Conservation (phyloP, 2,797 vertebrate genomes). For the Melanogrammus aeglefinus region DNA sequence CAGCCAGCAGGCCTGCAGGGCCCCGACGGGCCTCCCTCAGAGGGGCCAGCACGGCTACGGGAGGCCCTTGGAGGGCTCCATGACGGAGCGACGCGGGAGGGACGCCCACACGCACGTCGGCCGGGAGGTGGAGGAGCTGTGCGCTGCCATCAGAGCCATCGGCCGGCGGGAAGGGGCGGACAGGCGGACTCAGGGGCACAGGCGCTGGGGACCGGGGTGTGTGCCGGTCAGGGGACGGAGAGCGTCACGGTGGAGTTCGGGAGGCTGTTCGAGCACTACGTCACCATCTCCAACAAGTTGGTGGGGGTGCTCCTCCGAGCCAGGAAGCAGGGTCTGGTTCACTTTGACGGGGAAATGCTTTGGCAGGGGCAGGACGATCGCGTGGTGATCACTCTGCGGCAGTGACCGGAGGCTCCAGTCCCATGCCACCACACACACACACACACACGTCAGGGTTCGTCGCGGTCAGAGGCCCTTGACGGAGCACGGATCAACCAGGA, state of each 20-base stretch:
- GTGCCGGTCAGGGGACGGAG: conserved; percentile 4
- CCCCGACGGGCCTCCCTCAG: conserved; percentile 38
- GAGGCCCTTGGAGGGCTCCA: conserved; percentile 80
- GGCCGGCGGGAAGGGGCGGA: conserved; percentile 63
- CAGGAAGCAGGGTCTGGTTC: conserved; percentile 81
- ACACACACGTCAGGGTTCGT: not conserved
- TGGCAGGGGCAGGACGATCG: conserved; percentile 89
- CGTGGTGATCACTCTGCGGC: conserved; percentile 77
- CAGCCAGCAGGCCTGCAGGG: conserved; percentile 57
- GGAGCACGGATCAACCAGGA: not conserved
- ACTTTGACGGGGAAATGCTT: conserved; percentile 90
- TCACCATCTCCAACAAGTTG: conserved; percentile 87
- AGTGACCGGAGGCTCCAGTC: conserved; percentile 45
- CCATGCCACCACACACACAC: too few species aligned
- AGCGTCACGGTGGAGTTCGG: conserved; percentile 75
- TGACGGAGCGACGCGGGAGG: conserved; percentile 82
- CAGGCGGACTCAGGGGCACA: conserved; percentile 1
- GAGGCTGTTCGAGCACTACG: conserved; percentile 83
- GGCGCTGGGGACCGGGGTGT: not conserved
- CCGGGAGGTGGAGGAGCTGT: conserved; percentile 82
- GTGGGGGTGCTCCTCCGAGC: conserved; percentile 86
- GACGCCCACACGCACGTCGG: conserved; percentile 80
- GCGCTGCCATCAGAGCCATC: conserved; percentile 75
- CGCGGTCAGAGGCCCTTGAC: not conserved
- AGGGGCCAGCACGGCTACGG: conserved; percentile 77